Evolutionary conservation across 2,113 vertebrate species (phyloP).

Genomic region (Pelobates fuscus): DNA sequence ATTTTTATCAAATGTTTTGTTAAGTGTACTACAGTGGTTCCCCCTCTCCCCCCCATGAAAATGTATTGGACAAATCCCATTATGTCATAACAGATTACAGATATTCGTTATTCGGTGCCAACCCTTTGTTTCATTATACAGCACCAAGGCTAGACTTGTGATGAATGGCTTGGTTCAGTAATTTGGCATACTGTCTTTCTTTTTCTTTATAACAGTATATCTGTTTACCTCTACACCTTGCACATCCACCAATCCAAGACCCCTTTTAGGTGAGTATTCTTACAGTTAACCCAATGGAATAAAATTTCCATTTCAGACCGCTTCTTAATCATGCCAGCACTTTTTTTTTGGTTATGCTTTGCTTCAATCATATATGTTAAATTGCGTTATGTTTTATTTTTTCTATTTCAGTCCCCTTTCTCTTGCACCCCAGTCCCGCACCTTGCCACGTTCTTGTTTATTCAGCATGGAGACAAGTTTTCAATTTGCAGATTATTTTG

Average conservation of each 20-base stretch:
- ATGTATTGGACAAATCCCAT: too few species aligned
- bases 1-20: too few species aligned
- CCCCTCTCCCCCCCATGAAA: too few species aligned
- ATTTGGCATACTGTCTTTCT: slow-evolving; percentile 61
- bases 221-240: slow-evolving; percentile 64
- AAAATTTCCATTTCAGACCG: slow-evolving; percentile 50
- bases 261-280: slow-evolving; percentile 64
- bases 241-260: slow-evolving; percentile 65
- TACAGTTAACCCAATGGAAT: slow-evolving; percentile 60
- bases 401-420: slow-evolving; percentile 3
- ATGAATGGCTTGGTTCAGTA: slow-evolving; percentile 62
- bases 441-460: background rate
- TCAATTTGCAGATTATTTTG: background rate
- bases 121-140: too few species aligned
- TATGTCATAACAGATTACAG: too few species aligned
- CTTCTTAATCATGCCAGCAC: slow-evolving; percentile 48
- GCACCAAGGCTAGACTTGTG: too few species aligned
- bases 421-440: background rate
- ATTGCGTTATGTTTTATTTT: slow-evolving; percentile 11
- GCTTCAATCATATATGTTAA: too few species aligned
- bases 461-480: background rate
- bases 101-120: too few species aligned
- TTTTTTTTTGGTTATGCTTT: background rate
- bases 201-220: slow-evolving; percentile 65
- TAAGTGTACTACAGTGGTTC: too few species aligned